Conservation (phyloP, 2,113 vertebrate genomes). For the Phyllostomus hastatus region DNA sequence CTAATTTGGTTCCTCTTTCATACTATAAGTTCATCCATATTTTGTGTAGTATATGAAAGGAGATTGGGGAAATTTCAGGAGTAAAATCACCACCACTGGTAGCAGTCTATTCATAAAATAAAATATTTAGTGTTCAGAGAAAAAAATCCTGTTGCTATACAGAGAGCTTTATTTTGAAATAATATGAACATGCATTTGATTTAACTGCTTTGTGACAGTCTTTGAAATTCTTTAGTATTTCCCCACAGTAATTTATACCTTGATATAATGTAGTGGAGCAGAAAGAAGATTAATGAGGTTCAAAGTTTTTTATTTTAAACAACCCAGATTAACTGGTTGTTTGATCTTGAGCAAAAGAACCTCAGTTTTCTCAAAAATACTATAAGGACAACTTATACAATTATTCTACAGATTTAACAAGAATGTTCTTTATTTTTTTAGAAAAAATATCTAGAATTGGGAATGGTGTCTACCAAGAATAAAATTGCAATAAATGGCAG, state of each 20-base stretch:
- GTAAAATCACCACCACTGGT: not conserved
- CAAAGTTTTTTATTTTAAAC: not conserved
- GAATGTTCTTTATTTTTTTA: not conserved
- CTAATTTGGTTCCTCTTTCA: conserved; percentile 37
- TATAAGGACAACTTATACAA: not conserved
- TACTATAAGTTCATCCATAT: conserved; percentile 1
- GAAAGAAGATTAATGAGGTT: not conserved
- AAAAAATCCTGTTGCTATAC: not conserved
- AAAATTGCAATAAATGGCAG: not conserved
- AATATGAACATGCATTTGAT: not conserved
- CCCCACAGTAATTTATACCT: not conserved
- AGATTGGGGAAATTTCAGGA: conserved; percentile 8
- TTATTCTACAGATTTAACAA: not conserved
- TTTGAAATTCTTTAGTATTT: not conserved
- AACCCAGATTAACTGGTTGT: not conserved
- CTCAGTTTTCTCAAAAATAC: not conserved
- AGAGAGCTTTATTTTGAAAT: conserved; percentile 41
- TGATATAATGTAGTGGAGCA: not conserved
- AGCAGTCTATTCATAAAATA: conserved; percentile 24
- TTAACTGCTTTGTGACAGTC: not conserved
- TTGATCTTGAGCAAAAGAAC: not conserved
- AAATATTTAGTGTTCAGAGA: not conserved
- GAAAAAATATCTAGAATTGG: not conserved
- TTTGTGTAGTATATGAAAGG: not conserved
- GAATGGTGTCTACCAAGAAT: not conserved